Conservation (phyloP, 92 coral and sea anemone genomes). For the Pocillopora grandis region DNA sequence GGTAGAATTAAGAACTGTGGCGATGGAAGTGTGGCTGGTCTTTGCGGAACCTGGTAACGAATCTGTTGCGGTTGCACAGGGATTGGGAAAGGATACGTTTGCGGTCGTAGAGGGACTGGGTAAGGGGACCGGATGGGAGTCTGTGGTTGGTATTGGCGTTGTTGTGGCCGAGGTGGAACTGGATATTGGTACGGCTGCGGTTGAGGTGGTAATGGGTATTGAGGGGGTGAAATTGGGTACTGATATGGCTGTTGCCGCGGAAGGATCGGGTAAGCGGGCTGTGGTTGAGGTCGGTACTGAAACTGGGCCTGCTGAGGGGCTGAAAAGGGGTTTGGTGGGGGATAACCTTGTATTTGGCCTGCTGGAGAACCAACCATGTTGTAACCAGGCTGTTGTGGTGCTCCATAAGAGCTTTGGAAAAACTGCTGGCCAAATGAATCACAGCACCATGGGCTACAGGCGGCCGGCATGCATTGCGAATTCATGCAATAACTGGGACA, state of each 20-base stretch:
- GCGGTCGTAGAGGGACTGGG: constrained; percentile 6
- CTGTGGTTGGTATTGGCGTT: background rate
- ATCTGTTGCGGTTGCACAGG: constrained; percentile 19
- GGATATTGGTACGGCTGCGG: constrained; percentile 31
- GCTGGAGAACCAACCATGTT: constrained; percentile 4
- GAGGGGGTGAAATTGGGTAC: background rate
- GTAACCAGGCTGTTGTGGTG: constrained; percentile 37
- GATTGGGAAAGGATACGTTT: background rate
- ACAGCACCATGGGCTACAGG: constrained; percentile 85
- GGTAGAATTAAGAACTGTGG: constrained; percentile 22
- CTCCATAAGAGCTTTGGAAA: constrained; percentile 22
- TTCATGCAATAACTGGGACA: constrained; percentile 72
- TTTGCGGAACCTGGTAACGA: constrained; percentile 24
- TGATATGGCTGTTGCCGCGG: constrained; percentile 19
- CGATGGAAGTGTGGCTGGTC: constrained; percentile 18
- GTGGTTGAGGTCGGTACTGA: constrained; percentile 23
- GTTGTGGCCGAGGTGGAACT: constrained; percentile 16
- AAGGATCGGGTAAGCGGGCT: constrained; percentile 1
- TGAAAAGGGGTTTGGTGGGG: constrained; percentile 17
- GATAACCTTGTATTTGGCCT: constrained; percentile 45
- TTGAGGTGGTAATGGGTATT: constrained; percentile 15
- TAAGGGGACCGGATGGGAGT: constrained; percentile 13
- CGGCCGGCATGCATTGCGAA: constrained; percentile 65
- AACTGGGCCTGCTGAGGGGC: constrained; percentile 3
- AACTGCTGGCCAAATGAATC: constrained; percentile 59